phyloP scores from a whole-genome alignment of 2,888 invertebrate species.

The Pyrrhosoma nymphula region DNA sequence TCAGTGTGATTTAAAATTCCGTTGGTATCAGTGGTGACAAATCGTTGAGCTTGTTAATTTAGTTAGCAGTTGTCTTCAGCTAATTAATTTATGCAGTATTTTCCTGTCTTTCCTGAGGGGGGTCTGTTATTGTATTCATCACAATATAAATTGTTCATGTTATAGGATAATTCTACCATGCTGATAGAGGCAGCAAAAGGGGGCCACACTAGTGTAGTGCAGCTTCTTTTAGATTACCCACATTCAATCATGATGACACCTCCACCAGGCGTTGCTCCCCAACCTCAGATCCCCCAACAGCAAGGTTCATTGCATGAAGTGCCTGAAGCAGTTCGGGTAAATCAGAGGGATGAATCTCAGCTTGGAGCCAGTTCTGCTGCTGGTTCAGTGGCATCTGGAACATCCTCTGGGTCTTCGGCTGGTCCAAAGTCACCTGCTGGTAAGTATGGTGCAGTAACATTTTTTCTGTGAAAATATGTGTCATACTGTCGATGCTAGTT shows the following conservation, averaged over 20 bases:
- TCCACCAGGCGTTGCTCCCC: constrained; percentile 69
- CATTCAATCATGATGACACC: constrained; percentile 87
- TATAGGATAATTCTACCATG: constrained; percentile 97
- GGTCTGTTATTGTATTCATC: background rate
- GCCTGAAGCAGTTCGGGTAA: constrained; percentile 81
- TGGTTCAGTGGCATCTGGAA: constrained; percentile 72
- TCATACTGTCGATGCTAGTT: too few relatives aligned
- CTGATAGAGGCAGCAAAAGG: constrained; percentile 99
- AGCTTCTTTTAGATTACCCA: constrained; percentile 95
- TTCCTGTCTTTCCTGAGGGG: background rate
- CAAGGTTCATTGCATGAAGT: constrained; percentile 79
- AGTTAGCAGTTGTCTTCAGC: background rate
- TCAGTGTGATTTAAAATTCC: background rate
- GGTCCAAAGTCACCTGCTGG: constrained; percentile 77
- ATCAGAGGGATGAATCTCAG: constrained; percentile 73
- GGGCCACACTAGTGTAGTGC: constrained; percentile 97
- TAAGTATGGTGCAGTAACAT: constrained; percentile 73
- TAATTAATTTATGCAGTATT: background rate
- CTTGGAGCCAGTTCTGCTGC: constrained; percentile 18
- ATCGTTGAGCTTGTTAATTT: background rate
- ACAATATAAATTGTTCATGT: constrained; percentile 63
- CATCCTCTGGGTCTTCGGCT: constrained; percentile 75
- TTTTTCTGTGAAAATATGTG: background rate
- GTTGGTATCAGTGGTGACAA: background rate
- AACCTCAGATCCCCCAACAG: constrained; percentile 70